A percentile compares a stretch with the other conserved stretches of the same genome.
phyloP scores from a whole-genome alignment of 2,888 invertebrate genomes.

The Drosophila setosimentum region DNA sequence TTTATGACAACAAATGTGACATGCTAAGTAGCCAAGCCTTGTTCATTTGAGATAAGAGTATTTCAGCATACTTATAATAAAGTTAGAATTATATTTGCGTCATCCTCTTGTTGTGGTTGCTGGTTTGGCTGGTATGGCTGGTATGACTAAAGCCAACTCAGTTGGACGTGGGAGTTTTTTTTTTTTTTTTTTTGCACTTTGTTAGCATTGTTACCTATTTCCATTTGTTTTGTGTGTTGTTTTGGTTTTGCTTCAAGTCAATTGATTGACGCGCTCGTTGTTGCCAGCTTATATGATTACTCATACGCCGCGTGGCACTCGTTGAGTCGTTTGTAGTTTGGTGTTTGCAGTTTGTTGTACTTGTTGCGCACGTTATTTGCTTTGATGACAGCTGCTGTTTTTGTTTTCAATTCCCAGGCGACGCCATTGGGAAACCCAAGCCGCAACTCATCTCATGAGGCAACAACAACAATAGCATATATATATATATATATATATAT shows the following conservation, averaged over 20 bases:
- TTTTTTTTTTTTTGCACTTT: slow-evolving; percentile 12
- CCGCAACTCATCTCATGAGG: slow-evolving; percentile 39
- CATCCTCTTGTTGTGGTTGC: not conserved
- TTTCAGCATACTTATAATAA: slow-evolving; percentile 4
- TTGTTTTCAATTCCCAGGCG: slow-evolving; percentile 39
- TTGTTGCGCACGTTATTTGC: slow-evolving; percentile 51
- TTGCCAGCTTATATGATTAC: slow-evolving; percentile 45
- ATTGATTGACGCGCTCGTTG: slow-evolving; percentile 61
- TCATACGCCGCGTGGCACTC: slow-evolving; percentile 66
- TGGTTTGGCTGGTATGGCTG: slow-evolving; percentile 3
- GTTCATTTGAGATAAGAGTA: not conserved
- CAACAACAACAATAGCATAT: slow-evolving; percentile 9
- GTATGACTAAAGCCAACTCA: slow-evolving; percentile 13
- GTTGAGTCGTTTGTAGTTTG: slow-evolving; percentile 26
- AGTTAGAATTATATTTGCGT: not conserved
- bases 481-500: not conserved
- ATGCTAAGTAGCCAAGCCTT: not conserved
- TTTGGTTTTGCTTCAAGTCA: slow-evolving; percentile 28
- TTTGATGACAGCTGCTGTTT: slow-evolving; percentile 54
- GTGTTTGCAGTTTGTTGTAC: slow-evolving; percentile 48
- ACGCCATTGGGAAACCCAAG: slow-evolving; percentile 33
- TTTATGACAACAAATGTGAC: not conserved
- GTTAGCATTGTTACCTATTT: slow-evolving; percentile 6
- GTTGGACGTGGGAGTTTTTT: slow-evolving; percentile 49
- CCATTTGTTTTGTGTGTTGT: slow-evolving; percentile 5